These are phyloP conservation scores for Eolophus roseicapilla DNA, from an alignment of 2,113 vertebrate species.

Conservation along the genomic window DNA sequence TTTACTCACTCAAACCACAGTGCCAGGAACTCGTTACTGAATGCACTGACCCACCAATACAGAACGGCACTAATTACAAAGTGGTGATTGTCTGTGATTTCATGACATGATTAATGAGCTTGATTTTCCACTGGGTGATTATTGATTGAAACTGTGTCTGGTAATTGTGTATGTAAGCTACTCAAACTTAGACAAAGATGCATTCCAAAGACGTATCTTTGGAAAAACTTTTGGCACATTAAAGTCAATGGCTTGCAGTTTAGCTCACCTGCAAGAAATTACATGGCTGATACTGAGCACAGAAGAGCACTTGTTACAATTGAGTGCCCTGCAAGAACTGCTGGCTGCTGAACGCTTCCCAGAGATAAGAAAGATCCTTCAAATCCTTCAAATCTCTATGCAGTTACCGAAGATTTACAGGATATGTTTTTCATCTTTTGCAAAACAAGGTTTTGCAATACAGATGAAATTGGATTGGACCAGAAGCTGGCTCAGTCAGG, in stretches of 20 bases:
- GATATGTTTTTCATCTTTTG: neutral
- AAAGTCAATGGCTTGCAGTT: neutral
- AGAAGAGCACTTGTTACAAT: neutral
- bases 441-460: neutral
- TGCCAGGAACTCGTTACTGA: neutral
- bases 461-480: slow-evolving; percentile 4
- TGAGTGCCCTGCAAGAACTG: neutral
- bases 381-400: neutral
- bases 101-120: slow-evolving; percentile 20
- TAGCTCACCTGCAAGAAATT: neutral
- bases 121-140: neutral
- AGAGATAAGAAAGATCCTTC: neutral
- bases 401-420: neutral
- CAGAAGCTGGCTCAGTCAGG: neutral
- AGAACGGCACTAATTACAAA: neutral
- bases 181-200: neutral
- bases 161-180: neutral
- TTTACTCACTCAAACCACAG: neutral
- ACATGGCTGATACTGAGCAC: neutral
- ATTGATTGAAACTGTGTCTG: neutral
- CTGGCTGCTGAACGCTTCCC: accelerated
- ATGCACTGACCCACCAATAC: neutral
- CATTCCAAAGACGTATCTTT: neutral
- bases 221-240: neutral
- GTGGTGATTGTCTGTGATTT: neutral